Evolutionary conservation across 2,888 invertebrate genomes (phyloP).

Genomic region (Lepidochitona cinerea): DNA sequence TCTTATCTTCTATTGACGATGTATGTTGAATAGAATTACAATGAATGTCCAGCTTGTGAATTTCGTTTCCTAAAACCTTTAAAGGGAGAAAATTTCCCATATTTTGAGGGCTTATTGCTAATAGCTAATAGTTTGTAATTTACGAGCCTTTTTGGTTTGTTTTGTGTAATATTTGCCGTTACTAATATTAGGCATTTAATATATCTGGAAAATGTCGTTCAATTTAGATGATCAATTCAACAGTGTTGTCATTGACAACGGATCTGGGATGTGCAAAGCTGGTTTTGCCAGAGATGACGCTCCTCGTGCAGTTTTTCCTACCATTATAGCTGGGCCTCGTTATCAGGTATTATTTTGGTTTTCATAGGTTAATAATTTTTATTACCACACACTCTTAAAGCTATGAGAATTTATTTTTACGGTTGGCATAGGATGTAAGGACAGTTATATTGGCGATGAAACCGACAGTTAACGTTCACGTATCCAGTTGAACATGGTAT

Average conservation of each 20-base stretch:
- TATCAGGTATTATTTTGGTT: constrained; percentile 74
- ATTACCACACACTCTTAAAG: no score
- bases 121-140: no score
- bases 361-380: constrained; percentile 67
- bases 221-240: constrained; percentile 85
- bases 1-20: no score
- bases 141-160: no score
- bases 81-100: no score
- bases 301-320: constrained; percentile 87
- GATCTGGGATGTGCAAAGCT: constrained; percentile 78
- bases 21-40: no score
- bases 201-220: background rate
- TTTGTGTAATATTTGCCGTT: no score
- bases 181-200: no score
- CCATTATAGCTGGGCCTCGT: constrained; percentile 81
- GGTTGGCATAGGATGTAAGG: constrained; percentile 94
- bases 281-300: constrained; percentile 84
- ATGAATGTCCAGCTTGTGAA: no score
- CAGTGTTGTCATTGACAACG: constrained; percentile 79
- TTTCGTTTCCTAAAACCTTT: no score
- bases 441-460: constrained; percentile 58
- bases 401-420: no score
- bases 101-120: no score
- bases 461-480: constrained; percentile 62
- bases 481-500: constrained; percentile 68